Evolutionary conservation across 2,888 invertebrate genomes (phyloP).

Genomic region (Rhogogaster chlorosoma): DNA sequence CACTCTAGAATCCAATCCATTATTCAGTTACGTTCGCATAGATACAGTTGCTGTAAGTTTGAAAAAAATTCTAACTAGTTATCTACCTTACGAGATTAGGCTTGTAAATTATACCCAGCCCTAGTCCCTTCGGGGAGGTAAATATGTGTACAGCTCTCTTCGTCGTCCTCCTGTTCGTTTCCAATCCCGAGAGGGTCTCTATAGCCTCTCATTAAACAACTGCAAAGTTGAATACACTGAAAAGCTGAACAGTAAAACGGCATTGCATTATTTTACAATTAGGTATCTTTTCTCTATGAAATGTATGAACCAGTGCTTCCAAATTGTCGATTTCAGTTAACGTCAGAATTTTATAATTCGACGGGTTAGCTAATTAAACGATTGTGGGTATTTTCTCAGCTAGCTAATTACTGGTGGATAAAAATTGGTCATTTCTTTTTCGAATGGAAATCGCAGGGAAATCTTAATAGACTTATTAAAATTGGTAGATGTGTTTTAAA

Average conservation of each 20-base stretch:
- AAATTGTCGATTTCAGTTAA: not conserved
- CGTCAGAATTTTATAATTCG: not conserved
- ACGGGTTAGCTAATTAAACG: not conserved
- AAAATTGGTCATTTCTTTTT: not conserved
- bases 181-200: not conserved
- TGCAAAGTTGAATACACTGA: not conserved
- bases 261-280: not conserved
- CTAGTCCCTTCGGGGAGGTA: not conserved
- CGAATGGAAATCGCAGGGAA: not conserved
- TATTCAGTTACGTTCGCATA: not conserved
- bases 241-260: not conserved
- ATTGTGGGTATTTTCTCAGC: not conserved
- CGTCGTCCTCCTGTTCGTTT: not conserved
- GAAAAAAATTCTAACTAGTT: not conserved
- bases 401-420: not conserved
- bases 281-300: not conserved
- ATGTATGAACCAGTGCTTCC: not conserved
- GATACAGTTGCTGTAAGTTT: not conserved
- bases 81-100: slow-evolving; percentile 20
- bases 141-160: not conserved
- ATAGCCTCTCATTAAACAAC: not conserved
- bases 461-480: slow-evolving; percentile 12
- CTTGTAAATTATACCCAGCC: slow-evolving; percentile 41
- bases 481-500: not conserved
- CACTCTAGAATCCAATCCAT: not conserved